Conservation (phyloP, 2,888 invertebrate genomes). For the Aromia moschata region DNA sequence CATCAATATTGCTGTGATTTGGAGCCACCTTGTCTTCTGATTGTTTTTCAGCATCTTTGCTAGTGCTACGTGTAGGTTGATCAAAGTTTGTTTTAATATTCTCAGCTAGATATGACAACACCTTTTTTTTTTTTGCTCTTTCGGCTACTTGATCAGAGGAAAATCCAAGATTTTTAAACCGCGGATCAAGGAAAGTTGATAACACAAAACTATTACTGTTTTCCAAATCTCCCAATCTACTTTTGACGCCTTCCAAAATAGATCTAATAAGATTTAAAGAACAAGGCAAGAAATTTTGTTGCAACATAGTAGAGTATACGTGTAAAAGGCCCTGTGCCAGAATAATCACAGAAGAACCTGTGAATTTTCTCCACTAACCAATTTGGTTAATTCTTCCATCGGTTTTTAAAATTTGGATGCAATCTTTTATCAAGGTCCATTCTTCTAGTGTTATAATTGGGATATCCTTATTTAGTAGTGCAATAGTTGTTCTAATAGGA, state of each 20-base stretch:
- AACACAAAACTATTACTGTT: conserved; percentile 16
- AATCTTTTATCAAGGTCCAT: conserved; percentile 28
- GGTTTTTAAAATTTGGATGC: conserved; percentile 14
- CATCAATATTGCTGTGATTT: too few species aligned
- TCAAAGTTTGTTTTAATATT: too few species aligned
- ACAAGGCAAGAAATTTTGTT: too few species aligned
- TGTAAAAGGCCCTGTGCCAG: conserved; percentile 15
- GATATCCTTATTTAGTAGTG: conserved; percentile 14
- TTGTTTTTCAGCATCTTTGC: too few species aligned
- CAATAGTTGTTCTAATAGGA: conserved; percentile 22
- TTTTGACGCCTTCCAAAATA: conserved; percentile 8
- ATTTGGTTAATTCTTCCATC: conserved; percentile 16
- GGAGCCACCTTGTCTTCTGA: too few species aligned
- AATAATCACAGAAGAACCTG: conserved; percentile 17
- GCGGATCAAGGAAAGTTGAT: conserved; percentile 27
- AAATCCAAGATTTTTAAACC: conserved; percentile 17
- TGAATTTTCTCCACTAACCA: conserved; percentile 30
- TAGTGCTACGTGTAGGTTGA: too few species aligned
- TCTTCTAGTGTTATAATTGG: conserved; percentile 17
- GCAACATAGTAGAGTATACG: too few species aligned
- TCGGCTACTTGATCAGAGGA: neutral
- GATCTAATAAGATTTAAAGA: neutral
- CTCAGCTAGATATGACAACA: neutral
- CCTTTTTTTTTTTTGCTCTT: neutral
- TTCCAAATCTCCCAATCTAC: conserved; percentile 20